phyloP scores from a whole-genome alignment of 2,113 vertebrate genomes.

The Elanus axillaris region DNA sequence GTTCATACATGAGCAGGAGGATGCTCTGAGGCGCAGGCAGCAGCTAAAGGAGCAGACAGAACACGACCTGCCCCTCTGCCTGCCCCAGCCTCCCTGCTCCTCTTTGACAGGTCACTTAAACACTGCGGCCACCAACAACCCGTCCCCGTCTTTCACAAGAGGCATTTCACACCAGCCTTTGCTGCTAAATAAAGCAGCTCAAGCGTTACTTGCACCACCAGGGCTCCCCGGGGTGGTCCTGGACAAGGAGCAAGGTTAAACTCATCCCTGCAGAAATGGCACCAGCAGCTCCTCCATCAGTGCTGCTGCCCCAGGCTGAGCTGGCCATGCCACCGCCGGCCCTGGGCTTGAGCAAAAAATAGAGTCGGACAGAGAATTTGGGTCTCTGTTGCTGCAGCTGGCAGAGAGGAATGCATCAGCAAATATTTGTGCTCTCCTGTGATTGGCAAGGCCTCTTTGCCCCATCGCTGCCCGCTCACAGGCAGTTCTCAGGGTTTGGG shows the following conservation, averaged over 20 bases:
- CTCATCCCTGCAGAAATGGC: neutral
- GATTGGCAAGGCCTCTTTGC: neutral
- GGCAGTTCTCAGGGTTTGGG: neutral
- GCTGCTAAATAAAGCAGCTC: neutral
- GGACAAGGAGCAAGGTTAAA: neutral
- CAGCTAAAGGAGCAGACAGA: neutral
- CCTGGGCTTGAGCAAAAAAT: neutral
- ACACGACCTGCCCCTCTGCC: neutral
- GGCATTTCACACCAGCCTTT: neutral
- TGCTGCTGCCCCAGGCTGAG: neutral
- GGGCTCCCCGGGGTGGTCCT: neutral
- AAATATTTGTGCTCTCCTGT: neutral
- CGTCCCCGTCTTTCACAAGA: neutral
- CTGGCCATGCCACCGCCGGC: fast-evolving
- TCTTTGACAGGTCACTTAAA: neutral
- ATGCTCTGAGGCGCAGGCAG: neutral
- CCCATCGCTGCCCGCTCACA: neutral
- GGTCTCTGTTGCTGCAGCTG: neutral
- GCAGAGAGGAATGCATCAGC: neutral
- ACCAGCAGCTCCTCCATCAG: neutral
- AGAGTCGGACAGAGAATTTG: neutral
- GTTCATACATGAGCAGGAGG: neutral
- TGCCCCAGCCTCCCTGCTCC: neutral
- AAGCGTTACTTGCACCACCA: neutral
- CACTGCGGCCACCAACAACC: neutral